Conservation (phyloP, 1,140 invertebrate genomes). For the Hydropsyche tenuis region DNA sequence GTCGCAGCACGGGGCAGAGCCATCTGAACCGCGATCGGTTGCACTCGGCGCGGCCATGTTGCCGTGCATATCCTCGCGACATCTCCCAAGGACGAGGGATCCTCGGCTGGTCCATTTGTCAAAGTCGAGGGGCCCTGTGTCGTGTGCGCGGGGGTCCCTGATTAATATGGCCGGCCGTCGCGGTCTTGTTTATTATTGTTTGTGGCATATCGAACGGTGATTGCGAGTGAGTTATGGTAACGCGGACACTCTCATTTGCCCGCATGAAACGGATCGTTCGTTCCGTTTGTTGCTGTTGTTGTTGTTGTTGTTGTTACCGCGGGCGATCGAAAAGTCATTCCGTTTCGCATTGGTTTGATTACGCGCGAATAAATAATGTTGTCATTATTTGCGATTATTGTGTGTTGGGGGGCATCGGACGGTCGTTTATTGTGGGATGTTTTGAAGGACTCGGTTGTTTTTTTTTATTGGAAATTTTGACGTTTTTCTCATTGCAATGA, state of each 20-base stretch:
- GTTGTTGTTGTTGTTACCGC: not conserved
- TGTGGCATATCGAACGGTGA: conserved; percentile 6
- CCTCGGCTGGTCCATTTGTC: too few relatives aligned
- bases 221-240: conserved; percentile 14
- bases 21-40: not conserved
- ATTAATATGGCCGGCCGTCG: not conserved
- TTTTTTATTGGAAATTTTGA: too few relatives aligned
- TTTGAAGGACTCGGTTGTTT: too few relatives aligned
- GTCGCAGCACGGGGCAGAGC: too few relatives aligned
- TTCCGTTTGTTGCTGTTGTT: not conserved
- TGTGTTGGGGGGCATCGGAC: too few relatives aligned
- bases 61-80: not conserved
- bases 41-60: not conserved
- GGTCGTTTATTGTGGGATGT: too few relatives aligned
- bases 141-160: too few relatives aligned
- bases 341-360: not conserved
- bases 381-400: too few relatives aligned
- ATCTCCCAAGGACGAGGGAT: too few relatives aligned
- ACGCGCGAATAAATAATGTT: not conserved
- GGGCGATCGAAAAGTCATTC: not conserved
- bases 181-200: conserved; percentile 13
- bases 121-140: too few relatives aligned
- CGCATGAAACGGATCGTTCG: not conserved
- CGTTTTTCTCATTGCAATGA: too few relatives aligned
- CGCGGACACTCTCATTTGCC: conserved; percentile 8